A percentile compares a stretch with the other conserved stretches of the same genome.
These are phyloP conservation scores for Arenaria interpres DNA, from an alignment of 2,113 vertebrate species.

Conservation along the genomic window DNA sequence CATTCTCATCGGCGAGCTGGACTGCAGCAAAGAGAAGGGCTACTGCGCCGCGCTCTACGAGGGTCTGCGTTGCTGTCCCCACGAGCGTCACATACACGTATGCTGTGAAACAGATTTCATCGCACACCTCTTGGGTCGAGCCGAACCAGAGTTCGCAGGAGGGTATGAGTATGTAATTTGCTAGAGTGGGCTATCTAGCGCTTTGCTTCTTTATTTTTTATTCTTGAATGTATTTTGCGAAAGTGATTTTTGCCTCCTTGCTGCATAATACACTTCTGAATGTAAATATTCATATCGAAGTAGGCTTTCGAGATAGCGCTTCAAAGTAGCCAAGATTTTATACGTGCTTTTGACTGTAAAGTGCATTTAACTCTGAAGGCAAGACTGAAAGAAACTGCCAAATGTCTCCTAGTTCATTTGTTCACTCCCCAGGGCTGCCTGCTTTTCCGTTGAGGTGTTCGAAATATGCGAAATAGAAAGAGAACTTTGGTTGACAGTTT, in stretches of 20 bases:
- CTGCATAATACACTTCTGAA: not conserved
- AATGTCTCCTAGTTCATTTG: not conserved
- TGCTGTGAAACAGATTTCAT: slow-evolving; percentile 98
- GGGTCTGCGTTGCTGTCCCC: slow-evolving; percentile 93
- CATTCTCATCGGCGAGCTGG: slow-evolving; percentile 94
- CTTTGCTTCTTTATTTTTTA: slow-evolving; percentile 75
- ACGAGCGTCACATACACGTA: slow-evolving; percentile 93
- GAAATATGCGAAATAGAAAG: slow-evolving; percentile 52
- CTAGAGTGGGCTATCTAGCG: slow-evolving; percentile 84
- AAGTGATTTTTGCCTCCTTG: slow-evolving; percentile 17
- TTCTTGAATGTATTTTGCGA: slow-evolving; percentile 57
- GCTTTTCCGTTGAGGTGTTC: slow-evolving; percentile 13
- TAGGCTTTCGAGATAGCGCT: not conserved
- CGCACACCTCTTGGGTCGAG: slow-evolving; percentile 91
- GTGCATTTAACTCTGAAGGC: not conserved
- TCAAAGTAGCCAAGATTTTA: not conserved
- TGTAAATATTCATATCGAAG: not conserved
- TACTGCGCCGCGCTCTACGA: slow-evolving; percentile 95
- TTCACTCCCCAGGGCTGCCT: not conserved
- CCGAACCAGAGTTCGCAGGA: slow-evolving; percentile 96
- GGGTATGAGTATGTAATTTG: slow-evolving; percentile 93
- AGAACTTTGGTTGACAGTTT: not conserved
- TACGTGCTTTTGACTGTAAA: not conserved
- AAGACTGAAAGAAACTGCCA: not conserved
- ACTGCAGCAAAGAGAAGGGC: slow-evolving; percentile 94